Conservation (phyloP, 2,888 invertebrate species). For the Nycteola revayana region DNA sequence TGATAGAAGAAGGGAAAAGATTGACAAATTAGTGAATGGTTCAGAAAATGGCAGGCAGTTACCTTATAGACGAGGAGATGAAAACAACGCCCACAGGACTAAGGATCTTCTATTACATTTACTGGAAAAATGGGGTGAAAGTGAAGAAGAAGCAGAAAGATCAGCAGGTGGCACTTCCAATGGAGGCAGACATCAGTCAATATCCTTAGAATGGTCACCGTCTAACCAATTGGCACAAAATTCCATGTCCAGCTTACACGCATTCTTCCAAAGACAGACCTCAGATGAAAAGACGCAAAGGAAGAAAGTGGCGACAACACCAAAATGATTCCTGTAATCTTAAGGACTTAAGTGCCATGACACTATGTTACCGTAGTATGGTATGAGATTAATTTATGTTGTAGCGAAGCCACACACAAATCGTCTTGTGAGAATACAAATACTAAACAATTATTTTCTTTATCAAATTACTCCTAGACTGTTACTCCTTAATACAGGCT, state of each 20-base stretch:
- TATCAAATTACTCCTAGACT: too few species aligned
- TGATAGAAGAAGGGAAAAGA: constrained; percentile 67
- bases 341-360: constrained; percentile 67
- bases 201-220: constrained; percentile 89
- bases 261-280: constrained; percentile 87
- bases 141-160: constrained; percentile 68
- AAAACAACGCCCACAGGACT: constrained; percentile 85
- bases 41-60: constrained; percentile 65
- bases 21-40: constrained; percentile 70
- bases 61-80: constrained; percentile 75
- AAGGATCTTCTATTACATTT: constrained; percentile 89
- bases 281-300: constrained; percentile 71
- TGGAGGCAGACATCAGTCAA: constrained; percentile 84
- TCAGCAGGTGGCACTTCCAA: constrained; percentile 78
- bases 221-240: constrained; percentile 88
- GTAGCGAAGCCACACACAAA: constrained; percentile 35
- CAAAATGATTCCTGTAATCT: constrained; percentile 26
- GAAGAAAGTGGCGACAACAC: constrained; percentile 52
- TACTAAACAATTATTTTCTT: too few species aligned
- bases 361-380: constrained; percentile 73
- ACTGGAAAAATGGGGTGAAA: constrained; percentile 89
- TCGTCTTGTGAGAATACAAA: neutral
- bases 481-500: too few species aligned
- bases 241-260: constrained; percentile 90
- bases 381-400: constrained; percentile 60